Base-by-base conservation (phyloP, 2,888 invertebrate species). In the Lampropteryx suffumata region DNA sequence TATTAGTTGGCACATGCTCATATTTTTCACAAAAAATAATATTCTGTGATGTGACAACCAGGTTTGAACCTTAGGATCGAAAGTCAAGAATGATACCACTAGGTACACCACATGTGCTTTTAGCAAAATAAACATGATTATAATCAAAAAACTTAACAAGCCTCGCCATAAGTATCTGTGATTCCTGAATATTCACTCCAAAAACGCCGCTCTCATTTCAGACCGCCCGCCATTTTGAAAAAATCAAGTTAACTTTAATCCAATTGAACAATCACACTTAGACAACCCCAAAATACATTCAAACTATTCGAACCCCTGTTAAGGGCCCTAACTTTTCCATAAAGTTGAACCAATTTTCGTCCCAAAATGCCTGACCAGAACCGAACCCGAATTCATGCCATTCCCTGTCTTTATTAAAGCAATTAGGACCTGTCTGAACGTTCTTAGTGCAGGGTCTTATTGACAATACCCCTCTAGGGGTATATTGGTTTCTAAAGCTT, bases 341-440 rank as follows among this genome's bases (percentile, higher is more conserved):
- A 17, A n/a, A 47, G 34, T 41, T 35, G 24, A 34, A 40, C 27
- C 24, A 49, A 49, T 43, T 42, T 41, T 10, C 27, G 14, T 11
- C 8, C n/a, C 21, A 11, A 42, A 12, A 24, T 37, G 30, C 30
- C 33, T 14, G 28, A 6, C 14, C 24, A 26, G 48, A 44, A 48
- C 35, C 17, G 30, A 53, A 48, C 48, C 35, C 27, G 21, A 44
- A 36, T 35, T 40, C 34, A 14, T 10, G 39, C 12, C 37, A 37
- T 30, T 35, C 28, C 29, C 14, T 36, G 35, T 39, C 43, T 6
- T 41, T 36, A 53, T 49, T 53, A 53, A 36, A 21, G 37, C 48
- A 35, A 44, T 44, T 44, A 44, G 28, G 21, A n/a, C 2, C 33
- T 35, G 43, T 44, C 43, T 21, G 33, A 26, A 9, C 6, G 32